Evolutionary conservation across 2,797 vertebrate genomes (phyloP).

Genomic region (Caiman crocodilus): DNA sequence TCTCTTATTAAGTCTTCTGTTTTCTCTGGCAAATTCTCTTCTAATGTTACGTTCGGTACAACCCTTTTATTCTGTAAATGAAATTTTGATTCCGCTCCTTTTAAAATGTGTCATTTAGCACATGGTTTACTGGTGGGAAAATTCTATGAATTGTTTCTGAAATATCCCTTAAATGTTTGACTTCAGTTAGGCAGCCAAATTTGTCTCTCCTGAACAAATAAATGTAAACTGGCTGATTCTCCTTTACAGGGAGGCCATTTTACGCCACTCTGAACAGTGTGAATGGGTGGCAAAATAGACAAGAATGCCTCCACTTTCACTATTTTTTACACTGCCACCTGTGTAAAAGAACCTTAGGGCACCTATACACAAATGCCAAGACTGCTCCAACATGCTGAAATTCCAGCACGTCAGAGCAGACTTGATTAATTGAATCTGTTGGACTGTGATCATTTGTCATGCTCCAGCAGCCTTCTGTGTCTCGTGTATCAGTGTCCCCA

Average conservation of each 20-base stretch:
- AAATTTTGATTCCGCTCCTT: conserved; percentile 79
- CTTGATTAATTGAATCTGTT: too few relatives aligned
- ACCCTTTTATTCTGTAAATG: conserved; percentile 79
- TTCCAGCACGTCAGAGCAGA: too few relatives aligned
- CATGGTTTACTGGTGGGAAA: conserved; percentile 82
- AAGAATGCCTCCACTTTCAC: not conserved
- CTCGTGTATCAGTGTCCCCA: too few relatives aligned
- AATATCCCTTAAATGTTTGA: conserved; percentile 77
- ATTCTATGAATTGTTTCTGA: conserved; percentile 81
- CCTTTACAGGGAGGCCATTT: not conserved
- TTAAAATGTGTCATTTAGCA: conserved; percentile 75
- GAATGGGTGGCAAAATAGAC: not conserved
- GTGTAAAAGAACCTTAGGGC: not conserved
- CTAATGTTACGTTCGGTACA: conserved; percentile 66
- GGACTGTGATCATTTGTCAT: too few relatives aligned
- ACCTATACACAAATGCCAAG: too few relatives aligned
- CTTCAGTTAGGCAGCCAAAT: conserved; percentile 75
- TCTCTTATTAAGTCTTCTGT: conserved; percentile 76
- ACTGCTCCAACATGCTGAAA: too few relatives aligned
- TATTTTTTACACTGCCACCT: not conserved
- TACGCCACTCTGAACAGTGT: not conserved
- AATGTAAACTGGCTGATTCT: not conserved
- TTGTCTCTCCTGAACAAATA: conserved; percentile 33
- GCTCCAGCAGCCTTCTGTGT: too few relatives aligned
- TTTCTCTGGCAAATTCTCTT: conserved; percentile 79